Conservation (phyloP, 1,140 invertebrate genomes). For the Kradibia gibbosae region DNA sequence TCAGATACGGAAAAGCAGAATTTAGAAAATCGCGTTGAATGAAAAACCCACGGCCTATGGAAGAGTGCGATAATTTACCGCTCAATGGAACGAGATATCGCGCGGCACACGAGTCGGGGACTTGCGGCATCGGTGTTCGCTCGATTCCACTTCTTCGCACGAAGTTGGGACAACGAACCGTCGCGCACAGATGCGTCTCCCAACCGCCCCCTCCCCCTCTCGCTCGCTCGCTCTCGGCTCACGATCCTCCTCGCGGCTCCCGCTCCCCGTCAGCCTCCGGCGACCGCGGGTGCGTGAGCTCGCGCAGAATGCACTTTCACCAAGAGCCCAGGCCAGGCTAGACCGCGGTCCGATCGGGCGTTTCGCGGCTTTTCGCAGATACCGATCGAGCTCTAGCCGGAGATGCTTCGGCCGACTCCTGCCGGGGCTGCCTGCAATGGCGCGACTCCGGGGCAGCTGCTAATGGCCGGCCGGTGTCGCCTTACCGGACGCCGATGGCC, state of each 20-base stretch:
- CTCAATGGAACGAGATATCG: background rate
- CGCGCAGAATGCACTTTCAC: constrained; percentile 48
- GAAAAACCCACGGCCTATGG: no score
- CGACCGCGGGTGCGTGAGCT: constrained; percentile 36
- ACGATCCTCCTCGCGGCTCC: background rate
- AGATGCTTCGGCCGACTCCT: background rate
- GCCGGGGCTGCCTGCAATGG: no score
- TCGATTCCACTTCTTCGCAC: constrained; percentile 18
- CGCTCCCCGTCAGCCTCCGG: background rate
- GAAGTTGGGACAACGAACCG: no score
- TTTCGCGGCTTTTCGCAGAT: constrained; percentile 31
- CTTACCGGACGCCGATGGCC: background rate
- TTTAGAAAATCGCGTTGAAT: background rate
- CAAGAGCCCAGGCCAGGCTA: background rate
- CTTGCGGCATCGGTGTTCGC: background rate
- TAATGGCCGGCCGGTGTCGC: background rate
- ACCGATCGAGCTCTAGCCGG: background rate
- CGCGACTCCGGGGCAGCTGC: background rate
- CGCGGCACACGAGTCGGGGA: background rate
- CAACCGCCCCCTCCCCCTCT: no score
- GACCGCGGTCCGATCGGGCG: constrained; percentile 19
- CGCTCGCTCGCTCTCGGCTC: background rate
- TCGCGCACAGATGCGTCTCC: no score
- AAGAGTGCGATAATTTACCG: background rate
- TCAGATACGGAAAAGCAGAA: background rate